Base-by-base conservation (phyloP, 2,113 vertebrate species). In the Eulemur macaco region DNA sequence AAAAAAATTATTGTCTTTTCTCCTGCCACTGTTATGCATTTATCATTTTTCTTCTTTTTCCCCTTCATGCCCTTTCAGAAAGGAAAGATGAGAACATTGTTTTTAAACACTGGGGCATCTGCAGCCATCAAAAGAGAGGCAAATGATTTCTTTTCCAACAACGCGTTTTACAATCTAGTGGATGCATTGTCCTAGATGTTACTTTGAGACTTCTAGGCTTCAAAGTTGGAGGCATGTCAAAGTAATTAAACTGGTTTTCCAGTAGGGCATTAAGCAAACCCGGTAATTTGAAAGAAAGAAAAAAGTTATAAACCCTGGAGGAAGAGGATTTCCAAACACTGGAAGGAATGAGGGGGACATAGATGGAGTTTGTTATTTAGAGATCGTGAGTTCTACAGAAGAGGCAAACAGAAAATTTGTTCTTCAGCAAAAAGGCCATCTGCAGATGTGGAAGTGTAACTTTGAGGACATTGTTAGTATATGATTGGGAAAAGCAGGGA, bases 331-430 rank as follows among this genome's bases (percentile, higher is more conserved):
- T n/a, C 9, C 23, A 76, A 5, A 50, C 31, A n/a, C 45, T 34
- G 2, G 2, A 63, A 42, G 1, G 6, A 90, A 13, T 21, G 17
- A 69, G 15, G 5, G 21, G 18, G 27, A 3, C 1, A 17, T 11
- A 63, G 39, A 78, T 2, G 25, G 6, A 47, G 60, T 63, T 63
- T 29, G 27, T 29, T 63, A 63, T 63, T 29, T 63, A 29, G 25
- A 29, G 60, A 63, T 63, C 27, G 0, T 29, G 60, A 63, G 25
- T 27, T 63, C 60, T 29, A 5, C 25, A 63, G 23, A 63, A 29
- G 60, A 63, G 58, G 27, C 60, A 63, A 29, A 63, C 11, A 29
- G 9, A 63, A 63, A 5, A 27, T 29, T 63, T 63, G 29, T 29
- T 29, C 60, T 63, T 29, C 60, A 63, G 60, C 9, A 63, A 56